A percentile compares a stretch with the other conserved stretches of the same genome.
Conservation (phyloP, 2,113 vertebrate genomes). For the Ceratotherium simum region DNA sequence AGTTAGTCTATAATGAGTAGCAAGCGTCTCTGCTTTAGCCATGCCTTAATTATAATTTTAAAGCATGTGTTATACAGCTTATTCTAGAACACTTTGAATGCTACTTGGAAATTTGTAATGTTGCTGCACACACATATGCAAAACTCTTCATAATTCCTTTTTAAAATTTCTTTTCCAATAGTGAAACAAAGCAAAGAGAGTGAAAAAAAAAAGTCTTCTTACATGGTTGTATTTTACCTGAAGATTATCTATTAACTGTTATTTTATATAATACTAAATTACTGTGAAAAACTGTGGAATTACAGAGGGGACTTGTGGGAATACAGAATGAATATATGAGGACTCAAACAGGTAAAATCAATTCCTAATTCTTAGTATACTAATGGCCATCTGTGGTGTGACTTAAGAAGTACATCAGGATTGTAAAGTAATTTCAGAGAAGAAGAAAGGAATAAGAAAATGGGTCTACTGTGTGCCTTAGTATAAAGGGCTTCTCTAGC, state of each 20-base stretch:
- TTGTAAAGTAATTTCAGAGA: slow-evolving; percentile 75
- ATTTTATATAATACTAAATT: slow-evolving; percentile 73
- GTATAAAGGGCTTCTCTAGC: slow-evolving; percentile 49
- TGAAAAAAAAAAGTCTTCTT: slow-evolving; percentile 45
- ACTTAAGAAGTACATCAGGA: slow-evolving; percentile 44
- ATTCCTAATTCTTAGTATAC: slow-evolving; percentile 62
- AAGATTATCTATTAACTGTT: slow-evolving; percentile 63
- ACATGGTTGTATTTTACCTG: slow-evolving; percentile 68
- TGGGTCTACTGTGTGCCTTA: slow-evolving; percentile 54
- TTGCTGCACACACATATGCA: background rate
- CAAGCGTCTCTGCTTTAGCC: slow-evolving; percentile 25
- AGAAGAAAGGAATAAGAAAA: slow-evolving; percentile 59
- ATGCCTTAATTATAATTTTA: slow-evolving; percentile 51
- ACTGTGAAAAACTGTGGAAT: slow-evolving; percentile 49
- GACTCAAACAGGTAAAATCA: slow-evolving; percentile 71
- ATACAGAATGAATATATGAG: slow-evolving; percentile 63
- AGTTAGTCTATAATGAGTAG: slow-evolving; percentile 28
- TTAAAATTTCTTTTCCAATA: slow-evolving; percentile 71
- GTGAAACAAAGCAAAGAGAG: slow-evolving; percentile 69
- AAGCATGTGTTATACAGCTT: slow-evolving; percentile 44
- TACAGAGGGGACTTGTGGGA: slow-evolving; percentile 66
- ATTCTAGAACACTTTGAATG: slow-evolving; percentile 72
- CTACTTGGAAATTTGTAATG: slow-evolving; percentile 58
- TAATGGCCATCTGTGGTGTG: slow-evolving; percentile 60
- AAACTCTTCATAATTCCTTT: slow-evolving; percentile 77